Evolutionary conservation across 2,888 invertebrate species (phyloP).

Genomic region (Cerastoderma edule): DNA sequence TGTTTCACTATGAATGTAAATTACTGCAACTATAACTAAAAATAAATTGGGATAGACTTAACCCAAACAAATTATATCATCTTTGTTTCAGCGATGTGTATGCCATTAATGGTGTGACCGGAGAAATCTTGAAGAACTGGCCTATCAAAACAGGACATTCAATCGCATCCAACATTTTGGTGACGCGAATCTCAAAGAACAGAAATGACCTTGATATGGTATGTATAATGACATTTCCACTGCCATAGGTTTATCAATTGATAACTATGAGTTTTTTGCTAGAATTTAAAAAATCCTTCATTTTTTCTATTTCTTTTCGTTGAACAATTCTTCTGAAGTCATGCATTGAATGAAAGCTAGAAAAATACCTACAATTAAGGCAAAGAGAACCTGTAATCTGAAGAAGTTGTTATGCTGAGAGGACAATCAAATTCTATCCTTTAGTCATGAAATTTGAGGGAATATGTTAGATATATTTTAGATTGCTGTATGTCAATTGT

Average conservation of each 20-base stretch:
- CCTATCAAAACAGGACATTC: slow-evolving; percentile 70
- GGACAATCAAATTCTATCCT: no score
- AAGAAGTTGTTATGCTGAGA: no score
- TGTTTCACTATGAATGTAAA: background rate
- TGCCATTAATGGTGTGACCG: slow-evolving; percentile 77
- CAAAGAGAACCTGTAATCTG: no score
- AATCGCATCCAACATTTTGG: slow-evolving; percentile 70
- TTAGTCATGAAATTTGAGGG: no score
- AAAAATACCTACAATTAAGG: no score
- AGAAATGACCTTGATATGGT: slow-evolving; percentile 71
- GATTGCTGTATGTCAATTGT: no score
- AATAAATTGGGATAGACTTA: background rate
- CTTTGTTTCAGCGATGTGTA: slow-evolving; percentile 75
- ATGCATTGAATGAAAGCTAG: background rate
- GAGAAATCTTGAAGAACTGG: slow-evolving; percentile 72
- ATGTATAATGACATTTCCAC: slow-evolving; percentile 35
- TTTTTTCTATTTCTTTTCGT: no score
- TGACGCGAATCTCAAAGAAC: slow-evolving; percentile 68
- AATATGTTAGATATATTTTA: no score
- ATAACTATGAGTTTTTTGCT: no score
- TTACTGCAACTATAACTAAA: background rate
- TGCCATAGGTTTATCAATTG: background rate
- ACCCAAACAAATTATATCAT: background rate
- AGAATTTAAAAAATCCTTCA: no score
- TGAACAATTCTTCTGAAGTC: background rate